Percentiles rank a stretch among this genome's conserved stretches.
These are phyloP conservation scores for Chiloscyllium punctatum DNA, from an alignment of 2,797 vertebrate genomes.

Conservation along the genomic window DNA sequence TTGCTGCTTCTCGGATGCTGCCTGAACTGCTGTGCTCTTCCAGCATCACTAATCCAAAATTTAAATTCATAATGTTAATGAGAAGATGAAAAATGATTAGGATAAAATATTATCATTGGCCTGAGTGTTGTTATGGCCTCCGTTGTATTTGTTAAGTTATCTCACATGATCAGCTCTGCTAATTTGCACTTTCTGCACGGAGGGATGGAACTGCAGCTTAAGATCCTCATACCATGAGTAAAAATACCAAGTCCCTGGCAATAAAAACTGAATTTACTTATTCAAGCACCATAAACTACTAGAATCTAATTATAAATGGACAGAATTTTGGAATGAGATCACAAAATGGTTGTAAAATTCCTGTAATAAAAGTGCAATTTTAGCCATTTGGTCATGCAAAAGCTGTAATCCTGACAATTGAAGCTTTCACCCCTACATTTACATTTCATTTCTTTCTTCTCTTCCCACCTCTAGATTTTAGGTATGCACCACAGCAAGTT, in stretches of 20 bases:
- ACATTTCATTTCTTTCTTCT: background rate
- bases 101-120: background rate
- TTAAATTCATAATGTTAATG: background rate
- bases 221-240: background rate
- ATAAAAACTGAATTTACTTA: constrained; percentile 4
- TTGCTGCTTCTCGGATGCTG: too few relatives aligned
- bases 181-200: background rate
- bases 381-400: background rate
- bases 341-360: background rate
- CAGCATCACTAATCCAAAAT: too few relatives aligned
- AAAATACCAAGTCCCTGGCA: background rate
- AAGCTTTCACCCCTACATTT: background rate
- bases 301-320: background rate
- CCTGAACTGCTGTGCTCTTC: too few relatives aligned
- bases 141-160: background rate
- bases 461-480: background rate
- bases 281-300: background rate
- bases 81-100: background rate
- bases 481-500: background rate
- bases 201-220: background rate
- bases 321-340: background rate
- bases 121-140: background rate
- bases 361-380: background rate
- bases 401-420: background rate
- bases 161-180: background rate